Evolutionary conservation across 2,888 invertebrate species (phyloP).

Genomic region (Caenorhabditis imperialis): DNA sequence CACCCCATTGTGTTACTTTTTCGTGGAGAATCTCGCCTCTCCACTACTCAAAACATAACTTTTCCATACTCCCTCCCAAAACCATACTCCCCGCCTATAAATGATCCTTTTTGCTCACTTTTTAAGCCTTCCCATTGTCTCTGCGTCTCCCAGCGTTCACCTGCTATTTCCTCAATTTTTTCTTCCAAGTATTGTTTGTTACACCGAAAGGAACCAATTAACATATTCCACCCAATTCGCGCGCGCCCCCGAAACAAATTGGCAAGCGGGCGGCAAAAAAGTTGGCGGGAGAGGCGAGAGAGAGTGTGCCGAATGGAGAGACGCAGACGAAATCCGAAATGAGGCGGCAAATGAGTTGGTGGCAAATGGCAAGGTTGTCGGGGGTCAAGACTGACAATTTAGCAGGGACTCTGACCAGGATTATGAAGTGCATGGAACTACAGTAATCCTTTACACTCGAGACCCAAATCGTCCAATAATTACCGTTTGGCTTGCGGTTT

Average conservation of each 20-base stretch:
- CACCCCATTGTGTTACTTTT: too few relatives aligned
- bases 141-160: too few relatives aligned
- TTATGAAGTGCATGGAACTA: background rate
- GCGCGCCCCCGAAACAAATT: slow-evolving; percentile 35
- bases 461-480: background rate
- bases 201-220: slow-evolving; percentile 38
- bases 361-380: slow-evolving; percentile 36
- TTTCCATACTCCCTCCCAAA: too few relatives aligned
- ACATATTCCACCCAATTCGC: slow-evolving; percentile 42
- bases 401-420: background rate
- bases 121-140: too few relatives aligned
- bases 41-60: too few relatives aligned
- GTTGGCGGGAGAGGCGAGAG: slow-evolving; percentile 1
- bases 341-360: slow-evolving; percentile 49
- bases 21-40: too few relatives aligned
- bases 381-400: slow-evolving; percentile 43
- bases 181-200: too few relatives aligned
- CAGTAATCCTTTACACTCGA: background rate
- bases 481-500: slow-evolving; percentile 11
- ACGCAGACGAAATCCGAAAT: slow-evolving; percentile 25
- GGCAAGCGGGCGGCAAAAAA: slow-evolving; percentile 19
- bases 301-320: slow-evolving; percentile 5
- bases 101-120: too few relatives aligned
- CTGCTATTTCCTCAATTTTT: too few relatives aligned
- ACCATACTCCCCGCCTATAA: too few relatives aligned